Base-by-base conservation (phyloP, 2,113 vertebrate species). In the Indicator maculatus region DNA sequence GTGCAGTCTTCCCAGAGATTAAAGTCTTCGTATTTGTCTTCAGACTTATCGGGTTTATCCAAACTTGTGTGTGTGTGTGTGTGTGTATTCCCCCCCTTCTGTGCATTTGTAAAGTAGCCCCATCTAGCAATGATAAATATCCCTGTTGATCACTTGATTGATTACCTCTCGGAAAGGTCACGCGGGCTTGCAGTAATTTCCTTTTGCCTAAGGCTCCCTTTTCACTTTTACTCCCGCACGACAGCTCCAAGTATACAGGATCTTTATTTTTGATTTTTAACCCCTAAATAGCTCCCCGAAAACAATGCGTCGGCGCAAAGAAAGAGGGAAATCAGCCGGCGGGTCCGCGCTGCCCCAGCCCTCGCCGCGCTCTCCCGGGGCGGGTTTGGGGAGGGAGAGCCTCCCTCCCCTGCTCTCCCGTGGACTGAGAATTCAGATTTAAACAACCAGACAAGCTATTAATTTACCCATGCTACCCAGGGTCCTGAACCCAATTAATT, bases 91-190 rank as follows among this genome's bases (percentile, higher is more conserved):
- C 59, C 18, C 75, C 50, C 38, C 23, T 87, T 75, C 97, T 33
- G 94, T 83, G 97, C 97, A 94, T 97, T 97, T 97, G 96, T 97
- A 98, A 97, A 96, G 98, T 97, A 98, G 97, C 98, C 96, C 98
- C 98, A 98, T 98, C 98, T 93, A 98, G 98, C 98, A 97, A 98
- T 99, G 99, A 99, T 99, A 99, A 99, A 99, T 99, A 99, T 99
- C 98, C 98, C 98, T 98, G 98, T 98, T 99, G 99, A 99, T 99
- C 99, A 99, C 98, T 99, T 99, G 99, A 99, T 99, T 99, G 99
- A 99, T 99, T 99, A 99, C 98, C 98, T 99, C 98, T 98, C 98
- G 97, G 98, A 99, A 98, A 99, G 99, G 99, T 99, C 99, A 99
- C 97, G 97, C 98, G 98, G 99, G 98, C 98, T 98, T 98, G 97